A percentile compares a stretch with the other conserved stretches of the same genome.
Evolutionary conservation across 2,888 invertebrate genomes (phyloP).

Genomic region (Diarsia brunnea): DNA sequence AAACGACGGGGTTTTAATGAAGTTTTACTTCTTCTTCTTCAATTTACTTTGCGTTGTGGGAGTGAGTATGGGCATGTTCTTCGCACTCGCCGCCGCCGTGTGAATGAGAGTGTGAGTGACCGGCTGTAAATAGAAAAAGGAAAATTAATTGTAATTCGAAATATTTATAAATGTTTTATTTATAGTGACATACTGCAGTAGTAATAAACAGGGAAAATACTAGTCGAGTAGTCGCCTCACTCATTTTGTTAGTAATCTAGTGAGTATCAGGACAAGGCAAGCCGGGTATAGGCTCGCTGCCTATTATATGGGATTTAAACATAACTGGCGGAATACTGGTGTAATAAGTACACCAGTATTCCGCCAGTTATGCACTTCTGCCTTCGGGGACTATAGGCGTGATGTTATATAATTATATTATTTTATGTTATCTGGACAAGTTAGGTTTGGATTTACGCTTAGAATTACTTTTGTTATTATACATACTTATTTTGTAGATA

Average conservation of each 20-base stretch:
- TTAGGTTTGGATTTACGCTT: not conserved
- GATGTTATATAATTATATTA: no score
- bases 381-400: no score
- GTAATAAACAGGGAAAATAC: not conserved
- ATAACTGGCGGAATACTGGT: no score
- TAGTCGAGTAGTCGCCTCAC: not conserved
- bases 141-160: constrained; percentile 7
- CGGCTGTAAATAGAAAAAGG: constrained; percentile 75
- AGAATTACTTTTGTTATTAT: not conserved
- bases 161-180: constrained; percentile 8
- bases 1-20: not conserved
- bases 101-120: constrained; percentile 77
- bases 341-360: no score
- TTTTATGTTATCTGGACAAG: not conserved
- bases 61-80: constrained; percentile 67
- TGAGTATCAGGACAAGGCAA: not conserved
- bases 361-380: no score
- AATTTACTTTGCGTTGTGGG: constrained; percentile 67
- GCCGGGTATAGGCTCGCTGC: no score
- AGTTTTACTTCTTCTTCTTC: not conserved
- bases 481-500: constrained; percentile 59
- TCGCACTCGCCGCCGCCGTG: constrained; percentile 59
- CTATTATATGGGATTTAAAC: no score
- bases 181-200: not conserved
- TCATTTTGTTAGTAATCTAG: not conserved